phyloP scores from a whole-genome alignment of 2,113 vertebrate species.

The Vidua chalybeata region DNA sequence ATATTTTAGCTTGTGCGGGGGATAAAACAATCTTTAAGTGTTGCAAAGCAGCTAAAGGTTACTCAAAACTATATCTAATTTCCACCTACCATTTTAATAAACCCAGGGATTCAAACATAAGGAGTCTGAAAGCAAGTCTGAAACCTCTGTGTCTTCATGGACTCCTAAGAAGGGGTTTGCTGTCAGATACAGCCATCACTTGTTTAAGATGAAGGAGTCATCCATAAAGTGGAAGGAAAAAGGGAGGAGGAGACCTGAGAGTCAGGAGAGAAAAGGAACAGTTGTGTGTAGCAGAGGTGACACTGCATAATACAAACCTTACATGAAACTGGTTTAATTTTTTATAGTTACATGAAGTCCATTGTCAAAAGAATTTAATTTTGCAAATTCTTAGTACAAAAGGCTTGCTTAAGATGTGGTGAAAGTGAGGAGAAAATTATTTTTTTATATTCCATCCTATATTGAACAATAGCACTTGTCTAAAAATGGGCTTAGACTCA shows the following conservation, averaged over 20 bases:
- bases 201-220: background rate
- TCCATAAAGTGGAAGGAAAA: background rate
- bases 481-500: background rate
- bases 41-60: background rate
- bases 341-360: background rate
- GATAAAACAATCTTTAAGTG: background rate
- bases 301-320: background rate
- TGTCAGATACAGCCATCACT: background rate
- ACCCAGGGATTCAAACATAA: background rate
- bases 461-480: background rate
- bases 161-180: background rate
- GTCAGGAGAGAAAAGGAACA: background rate
- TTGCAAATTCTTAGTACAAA: background rate
- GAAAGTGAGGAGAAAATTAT: background rate
- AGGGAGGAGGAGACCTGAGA: background rate
- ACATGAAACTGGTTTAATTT: background rate
- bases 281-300: background rate
- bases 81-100: background rate
- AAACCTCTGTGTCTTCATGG: background rate
- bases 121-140: background rate
- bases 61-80: background rate
- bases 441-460: background rate
- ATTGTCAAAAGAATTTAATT: background rate
- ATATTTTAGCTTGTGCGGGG: background rate
- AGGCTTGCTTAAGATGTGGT: background rate